Percentiles rank a stretch among this genome's conserved stretches.
Conservation (phyloP, 2,113 vertebrate species). For the Sebastes fasciatus region DNA sequence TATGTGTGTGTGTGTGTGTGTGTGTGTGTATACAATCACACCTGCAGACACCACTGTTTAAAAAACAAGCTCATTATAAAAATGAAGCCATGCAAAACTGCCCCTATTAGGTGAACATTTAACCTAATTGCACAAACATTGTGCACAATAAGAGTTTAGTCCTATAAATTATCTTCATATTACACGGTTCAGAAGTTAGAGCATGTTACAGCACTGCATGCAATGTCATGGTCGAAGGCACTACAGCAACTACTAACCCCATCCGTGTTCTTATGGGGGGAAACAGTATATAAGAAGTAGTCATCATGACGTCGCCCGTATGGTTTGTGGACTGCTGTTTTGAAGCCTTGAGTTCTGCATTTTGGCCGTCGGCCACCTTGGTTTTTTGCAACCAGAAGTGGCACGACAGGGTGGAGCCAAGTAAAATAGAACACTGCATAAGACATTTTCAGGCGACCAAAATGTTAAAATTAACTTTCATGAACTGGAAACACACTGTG, state of each 20-base stretch:
- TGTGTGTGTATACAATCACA: background rate
- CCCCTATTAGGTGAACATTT: background rate
- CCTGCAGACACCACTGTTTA: background rate
- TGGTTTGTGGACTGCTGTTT: no score
- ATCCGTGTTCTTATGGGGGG: background rate
- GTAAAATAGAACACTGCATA: no score
- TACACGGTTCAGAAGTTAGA: background rate
- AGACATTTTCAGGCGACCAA: no score
- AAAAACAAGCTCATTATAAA: background rate
- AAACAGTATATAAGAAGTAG: no score
- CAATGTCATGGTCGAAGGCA: background rate
- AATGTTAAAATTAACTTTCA: no score
- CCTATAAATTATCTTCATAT: background rate
- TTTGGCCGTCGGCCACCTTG: no score
- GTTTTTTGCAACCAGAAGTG: no score
- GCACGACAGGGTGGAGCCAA: no score
- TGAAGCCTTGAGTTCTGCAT: no score
- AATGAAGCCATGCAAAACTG: background rate
- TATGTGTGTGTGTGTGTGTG: background rate
- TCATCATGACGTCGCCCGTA: no score
- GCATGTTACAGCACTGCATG: background rate
- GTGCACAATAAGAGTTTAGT: background rate
- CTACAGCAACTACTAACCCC: background rate
- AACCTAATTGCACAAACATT: background rate
- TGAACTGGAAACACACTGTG: no score